phyloP scores from a whole-genome alignment of 53 echinoderm and acorn worm genomes.

The Mesocentrotus franciscanus region DNA sequence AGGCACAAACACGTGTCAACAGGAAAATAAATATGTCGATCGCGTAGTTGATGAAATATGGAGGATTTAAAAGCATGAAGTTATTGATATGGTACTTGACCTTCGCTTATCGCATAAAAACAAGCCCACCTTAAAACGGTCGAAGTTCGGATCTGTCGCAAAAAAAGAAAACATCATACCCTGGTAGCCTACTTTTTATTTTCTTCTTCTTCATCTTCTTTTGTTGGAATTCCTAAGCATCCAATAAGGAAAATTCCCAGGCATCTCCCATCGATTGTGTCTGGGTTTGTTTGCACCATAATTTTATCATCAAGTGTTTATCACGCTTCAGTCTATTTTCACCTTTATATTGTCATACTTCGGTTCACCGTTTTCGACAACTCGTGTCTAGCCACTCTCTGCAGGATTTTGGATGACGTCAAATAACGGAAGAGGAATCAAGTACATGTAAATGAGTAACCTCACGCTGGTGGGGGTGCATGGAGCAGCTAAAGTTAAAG shows the following conservation, averaged over 20 bases:
- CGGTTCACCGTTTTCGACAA: not conserved
- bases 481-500: no score
- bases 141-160: not conserved
- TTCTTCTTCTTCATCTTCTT: no score
- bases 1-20: not conserved
- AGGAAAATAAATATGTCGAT: not conserved
- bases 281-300: not conserved
- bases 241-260: not conserved
- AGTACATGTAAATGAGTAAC: not conserved
- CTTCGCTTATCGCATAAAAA: not conserved
- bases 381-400: not conserved
- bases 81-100: not conserved
- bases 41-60: not conserved
- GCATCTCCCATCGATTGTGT: not conserved
- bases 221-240: not conserved
- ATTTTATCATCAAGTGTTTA: not conserved
- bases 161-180: constrained; percentile 9
- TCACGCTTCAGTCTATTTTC: not conserved
- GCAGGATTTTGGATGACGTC: not conserved
- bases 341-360: not conserved
- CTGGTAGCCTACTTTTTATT: not conserved
- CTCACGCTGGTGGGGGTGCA: no score
- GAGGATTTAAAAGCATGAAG: not conserved
- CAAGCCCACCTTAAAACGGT: not conserved
- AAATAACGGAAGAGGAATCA: not conserved